Evolutionary conservation across 2,113 vertebrate genomes (phyloP), one percentile per base, ranked within the genome.

Genomic region (Syngnathus typhle): DNA sequence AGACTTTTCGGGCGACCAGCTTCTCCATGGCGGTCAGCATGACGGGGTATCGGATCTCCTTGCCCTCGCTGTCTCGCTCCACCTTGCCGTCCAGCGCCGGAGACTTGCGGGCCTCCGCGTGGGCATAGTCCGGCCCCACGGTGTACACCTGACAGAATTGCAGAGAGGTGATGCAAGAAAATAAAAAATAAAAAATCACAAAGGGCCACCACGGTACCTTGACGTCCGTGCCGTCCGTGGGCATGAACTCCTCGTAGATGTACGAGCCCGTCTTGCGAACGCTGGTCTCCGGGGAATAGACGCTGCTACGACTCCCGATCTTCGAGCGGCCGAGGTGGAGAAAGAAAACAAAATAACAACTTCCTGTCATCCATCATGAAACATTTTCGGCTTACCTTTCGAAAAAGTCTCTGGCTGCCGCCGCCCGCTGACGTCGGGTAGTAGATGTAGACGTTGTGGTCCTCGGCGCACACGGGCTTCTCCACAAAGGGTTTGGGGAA

Each of bases 241-340:
- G 94, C 97, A 99, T 99, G 84, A 99, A 99, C 79, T 99, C 96
- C 82, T 99, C 97, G 7, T 99, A 99, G 75, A 99, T 98, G 80
- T 99, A 99, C 0, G 96, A 96, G 16, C 97, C 97, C 0, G 97
- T 99, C 89, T 99, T 98, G 44, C 96, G 90, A 37, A 99, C 95
- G 0, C 88, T 94, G 91, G 93, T 99, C 82, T 99, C 97, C 3
- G 97, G 94, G 10, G 97, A 99, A 75, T 99, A 99, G 39, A 99
- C 97, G 0, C 97, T 99, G 84, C 97, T 99, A 9, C 97, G 93
- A 81, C 97, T 99, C 69, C 97, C 97, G 8, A 99, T 98, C 97
- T 99, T 98, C 86, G 11, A 90, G 13, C 11, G 66, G 5, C 51
- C 9, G 51, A 47, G 5, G 16, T 13, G 15, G n/a, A 37, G 3